phyloP scores from a whole-genome alignment of 2,888 invertebrate genomes.

The Microdon myrmicae region DNA sequence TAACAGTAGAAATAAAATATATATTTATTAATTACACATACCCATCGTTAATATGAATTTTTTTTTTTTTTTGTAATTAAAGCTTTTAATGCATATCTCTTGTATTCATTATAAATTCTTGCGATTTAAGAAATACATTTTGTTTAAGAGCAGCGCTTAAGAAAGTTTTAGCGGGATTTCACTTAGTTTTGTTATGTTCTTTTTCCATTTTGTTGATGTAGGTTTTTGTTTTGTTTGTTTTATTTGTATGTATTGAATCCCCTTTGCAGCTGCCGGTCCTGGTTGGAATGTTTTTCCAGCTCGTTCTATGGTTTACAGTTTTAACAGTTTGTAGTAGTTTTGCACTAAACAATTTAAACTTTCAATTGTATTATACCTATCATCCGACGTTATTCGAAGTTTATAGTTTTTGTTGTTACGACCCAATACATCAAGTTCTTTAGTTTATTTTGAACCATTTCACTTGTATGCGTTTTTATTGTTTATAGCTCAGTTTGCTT shows the following conservation, averaged over 20 bases:
- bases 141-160: conserved; percentile 28
- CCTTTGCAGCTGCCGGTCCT: too few species aligned
- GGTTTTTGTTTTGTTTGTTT: conserved; percentile 9
- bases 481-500: conserved; percentile 15
- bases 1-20: conserved; percentile 12
- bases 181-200: conserved; percentile 5
- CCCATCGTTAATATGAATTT: conserved; percentile 35
- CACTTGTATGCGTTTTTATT: conserved; percentile 29
- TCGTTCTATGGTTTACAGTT: conserved; percentile 8
- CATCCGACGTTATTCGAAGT: conserved; percentile 15
- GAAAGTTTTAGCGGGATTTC: conserved; percentile 19
- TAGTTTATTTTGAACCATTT: conserved; percentile 27
- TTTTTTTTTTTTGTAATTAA: conserved; percentile 25
- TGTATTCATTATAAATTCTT: conserved; percentile 23
- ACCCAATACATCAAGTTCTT: conserved; percentile 9
- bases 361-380: conserved; percentile 7
- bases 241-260: too few species aligned
- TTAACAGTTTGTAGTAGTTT: background rate
- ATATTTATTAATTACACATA: conserved; percentile 46
- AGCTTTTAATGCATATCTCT: conserved; percentile 44
- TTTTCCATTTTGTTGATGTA: conserved; percentile 8
- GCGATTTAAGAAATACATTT: conserved; percentile 17
- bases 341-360: background rate
- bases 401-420: conserved; percentile 13
- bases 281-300: background rate